Evolutionary conservation across 1,140 invertebrate genomes (phyloP).

Genomic region (Rhizoglyphus robini): DNA sequence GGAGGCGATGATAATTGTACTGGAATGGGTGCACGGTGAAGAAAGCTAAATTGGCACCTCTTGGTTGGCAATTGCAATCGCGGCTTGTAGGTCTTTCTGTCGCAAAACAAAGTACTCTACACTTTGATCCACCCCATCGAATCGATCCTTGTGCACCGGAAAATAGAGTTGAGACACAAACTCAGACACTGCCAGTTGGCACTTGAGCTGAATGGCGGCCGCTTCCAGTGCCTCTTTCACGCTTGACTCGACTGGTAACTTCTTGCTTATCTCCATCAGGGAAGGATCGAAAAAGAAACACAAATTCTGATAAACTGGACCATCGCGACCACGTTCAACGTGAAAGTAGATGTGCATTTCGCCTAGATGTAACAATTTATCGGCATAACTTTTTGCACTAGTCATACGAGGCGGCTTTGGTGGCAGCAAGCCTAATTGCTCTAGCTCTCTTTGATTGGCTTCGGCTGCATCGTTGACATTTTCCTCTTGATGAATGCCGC

Average conservation of each 20-base stretch:
- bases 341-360: slow-evolving; percentile 11
- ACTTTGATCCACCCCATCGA: not conserved
- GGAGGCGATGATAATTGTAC: too few species aligned
- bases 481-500: too few species aligned
- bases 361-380: not conserved
- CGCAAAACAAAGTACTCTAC: slow-evolving; percentile 2
- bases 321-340: not conserved
- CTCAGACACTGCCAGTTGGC: not conserved
- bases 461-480: too few species aligned
- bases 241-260: not conserved
- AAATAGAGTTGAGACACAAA: slow-evolving; percentile 2
- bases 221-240: not conserved
- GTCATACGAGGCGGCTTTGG: too few species aligned
- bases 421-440: too few species aligned
- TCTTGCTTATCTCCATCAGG: not conserved
- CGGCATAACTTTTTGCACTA: not conserved
- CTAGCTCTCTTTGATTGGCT: too few species aligned
- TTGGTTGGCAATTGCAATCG: not conserved
- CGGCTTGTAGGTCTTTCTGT: slow-evolving; percentile 4
- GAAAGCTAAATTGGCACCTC: not conserved
- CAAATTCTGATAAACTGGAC: slow-evolving; percentile 7
- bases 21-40: too few species aligned
- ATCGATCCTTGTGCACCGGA: not conserved
- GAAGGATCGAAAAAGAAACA: slow-evolving; percentile 11
- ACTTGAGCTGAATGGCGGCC: not conserved